Evolutionary conservation across 2,797 vertebrate genomes (phyloP).

Genomic region (Pelochelys cantorii): DNA sequence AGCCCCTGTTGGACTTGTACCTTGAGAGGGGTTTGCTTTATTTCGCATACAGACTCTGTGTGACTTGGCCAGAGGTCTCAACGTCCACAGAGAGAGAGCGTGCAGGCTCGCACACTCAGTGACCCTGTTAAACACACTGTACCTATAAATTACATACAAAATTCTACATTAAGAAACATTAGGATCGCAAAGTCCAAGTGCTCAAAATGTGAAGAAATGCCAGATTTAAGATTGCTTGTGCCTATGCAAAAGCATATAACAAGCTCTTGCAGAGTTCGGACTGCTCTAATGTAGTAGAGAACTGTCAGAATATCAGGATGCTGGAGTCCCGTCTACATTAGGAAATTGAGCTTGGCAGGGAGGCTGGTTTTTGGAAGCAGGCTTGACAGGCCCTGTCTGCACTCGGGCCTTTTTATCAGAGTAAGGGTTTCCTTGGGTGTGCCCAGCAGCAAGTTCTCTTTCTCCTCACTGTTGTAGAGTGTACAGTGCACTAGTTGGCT

Average conservation of each 20-base stretch:
- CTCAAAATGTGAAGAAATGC: neutral
- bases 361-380: neutral
- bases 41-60: too few species aligned
- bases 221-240: neutral
- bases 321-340: neutral
- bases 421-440: neutral
- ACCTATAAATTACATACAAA: neutral
- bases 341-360: neutral
- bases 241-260: neutral
- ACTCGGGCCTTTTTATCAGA: neutral
- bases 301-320: neutral
- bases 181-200: neutral
- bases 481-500: neutral
- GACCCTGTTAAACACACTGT: neutral
- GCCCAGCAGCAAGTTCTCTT: neutral
- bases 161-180: neutral
- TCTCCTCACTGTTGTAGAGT: neutral
- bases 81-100: too few species aligned
- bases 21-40: too few species aligned
- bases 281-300: neutral
- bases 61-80: too few species aligned
- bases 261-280: neutral
- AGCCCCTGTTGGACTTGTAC: too few species aligned
- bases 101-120: too few species aligned
- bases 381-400: neutral